phyloP scores from a whole-genome alignment of 2,797 vertebrate species.

The Poecilia picta region DNA sequence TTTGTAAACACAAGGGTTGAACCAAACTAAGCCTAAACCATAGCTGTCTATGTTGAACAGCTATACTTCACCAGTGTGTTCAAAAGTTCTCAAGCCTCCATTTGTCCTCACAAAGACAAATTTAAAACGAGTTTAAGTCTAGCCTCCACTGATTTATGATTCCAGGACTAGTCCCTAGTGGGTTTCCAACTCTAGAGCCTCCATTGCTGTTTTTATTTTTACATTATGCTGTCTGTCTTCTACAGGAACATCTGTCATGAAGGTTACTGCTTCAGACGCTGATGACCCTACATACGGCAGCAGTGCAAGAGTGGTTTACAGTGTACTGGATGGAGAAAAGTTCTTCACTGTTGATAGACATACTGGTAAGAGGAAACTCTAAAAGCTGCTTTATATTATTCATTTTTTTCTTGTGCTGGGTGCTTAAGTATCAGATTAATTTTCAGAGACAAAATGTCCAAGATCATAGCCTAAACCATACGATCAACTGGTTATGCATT shows the following conservation, averaged over 20 bases:
- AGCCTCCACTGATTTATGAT: constrained; percentile 4
- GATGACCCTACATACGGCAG: constrained; percentile 96
- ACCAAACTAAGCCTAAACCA: neutral
- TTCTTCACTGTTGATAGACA: constrained; percentile 93
- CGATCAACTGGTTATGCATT: neutral
- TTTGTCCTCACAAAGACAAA: constrained; percentile 23
- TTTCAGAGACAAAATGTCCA: neutral
- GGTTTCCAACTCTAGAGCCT: neutral
- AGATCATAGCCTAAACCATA: neutral
- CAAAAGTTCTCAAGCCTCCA: neutral
- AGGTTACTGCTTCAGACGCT: constrained; percentile 94
- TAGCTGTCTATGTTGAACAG: neutral
- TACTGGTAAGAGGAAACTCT: constrained; percentile 83
- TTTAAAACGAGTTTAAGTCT: neutral
- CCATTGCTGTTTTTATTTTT: constrained; percentile 7
- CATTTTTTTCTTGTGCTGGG: neutral
- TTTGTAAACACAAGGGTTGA: neutral
- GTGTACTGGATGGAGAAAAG: constrained; percentile 91
- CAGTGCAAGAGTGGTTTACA: constrained; percentile 95
- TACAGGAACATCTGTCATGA: constrained; percentile 97
- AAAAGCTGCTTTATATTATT: neutral
- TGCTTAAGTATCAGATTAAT: neutral
- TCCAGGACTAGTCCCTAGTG: constrained; percentile 6
- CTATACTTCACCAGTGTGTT: neutral
- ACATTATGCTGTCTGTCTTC: constrained; percentile 39